Conservation (phyloP, 1,140 invertebrate species). For the Drosophila tropicalis region DNA sequence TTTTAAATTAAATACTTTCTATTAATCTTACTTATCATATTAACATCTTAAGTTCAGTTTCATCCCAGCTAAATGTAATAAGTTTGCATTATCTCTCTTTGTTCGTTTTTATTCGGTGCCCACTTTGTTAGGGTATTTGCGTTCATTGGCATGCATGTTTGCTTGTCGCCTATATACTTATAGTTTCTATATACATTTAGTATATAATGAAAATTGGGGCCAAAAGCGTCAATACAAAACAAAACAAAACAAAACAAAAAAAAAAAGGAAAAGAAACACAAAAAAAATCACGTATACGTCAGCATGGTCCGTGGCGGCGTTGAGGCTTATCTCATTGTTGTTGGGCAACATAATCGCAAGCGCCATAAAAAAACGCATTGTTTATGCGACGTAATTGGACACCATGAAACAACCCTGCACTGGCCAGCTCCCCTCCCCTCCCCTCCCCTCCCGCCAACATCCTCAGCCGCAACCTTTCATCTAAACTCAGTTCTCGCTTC, state of each 20-base stretch:
- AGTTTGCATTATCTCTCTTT: too few relatives aligned
- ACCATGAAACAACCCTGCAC: slow-evolving; percentile 43
- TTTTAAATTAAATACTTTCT: too few relatives aligned
- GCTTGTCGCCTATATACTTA: slow-evolving; percentile 17
- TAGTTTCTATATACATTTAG: slow-evolving; percentile 33
- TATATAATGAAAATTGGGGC: slow-evolving; percentile 46
- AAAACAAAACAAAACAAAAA: slow-evolving; percentile 21
- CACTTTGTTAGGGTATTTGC: background rate
- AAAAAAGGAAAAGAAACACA: slow-evolving; percentile 63
- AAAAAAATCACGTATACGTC: slow-evolving; percentile 76
- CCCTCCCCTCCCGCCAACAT: background rate
- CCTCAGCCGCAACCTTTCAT: slow-evolving; percentile 14
- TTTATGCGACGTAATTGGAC: slow-evolving; percentile 81
- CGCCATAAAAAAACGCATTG: slow-evolving; percentile 79
- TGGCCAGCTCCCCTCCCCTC: background rate
- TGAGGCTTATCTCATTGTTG: slow-evolving; percentile 60
- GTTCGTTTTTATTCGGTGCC: background rate
- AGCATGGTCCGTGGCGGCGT: slow-evolving; percentile 53
- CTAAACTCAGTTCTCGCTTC: background rate
- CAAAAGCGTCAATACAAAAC: slow-evolving; percentile 32
- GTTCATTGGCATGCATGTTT: slow-evolving; percentile 23
- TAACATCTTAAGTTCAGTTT: too few relatives aligned
- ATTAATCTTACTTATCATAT: too few relatives aligned
- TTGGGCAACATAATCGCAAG: slow-evolving; percentile 66
- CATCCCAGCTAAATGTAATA: too few relatives aligned